A percentile compares a stretch with the other conserved stretches of the same genome.
Evolutionary conservation across 2,888 invertebrate genomes (phyloP).

Genomic region (Sesia apiformis): DNA sequence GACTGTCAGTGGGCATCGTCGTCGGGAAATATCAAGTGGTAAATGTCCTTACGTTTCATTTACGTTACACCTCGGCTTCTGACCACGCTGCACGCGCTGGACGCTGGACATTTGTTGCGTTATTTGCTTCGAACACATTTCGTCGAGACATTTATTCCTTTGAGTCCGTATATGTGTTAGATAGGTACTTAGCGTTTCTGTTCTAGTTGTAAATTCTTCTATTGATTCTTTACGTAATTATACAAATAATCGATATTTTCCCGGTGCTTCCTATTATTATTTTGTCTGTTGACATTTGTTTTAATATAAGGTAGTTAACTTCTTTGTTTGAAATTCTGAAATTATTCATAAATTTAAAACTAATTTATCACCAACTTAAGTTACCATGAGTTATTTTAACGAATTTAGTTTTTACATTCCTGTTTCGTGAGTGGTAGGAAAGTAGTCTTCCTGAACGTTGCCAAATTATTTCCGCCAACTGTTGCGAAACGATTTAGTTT

Average conservation of each 20-base stretch:
- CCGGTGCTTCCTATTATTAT: conserved; percentile 70
- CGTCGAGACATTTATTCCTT: no score
- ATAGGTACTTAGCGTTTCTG: conserved; percentile 25
- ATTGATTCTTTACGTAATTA: conserved; percentile 25
- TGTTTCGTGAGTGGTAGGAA: conserved; percentile 72
- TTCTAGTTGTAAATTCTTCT: conserved; percentile 40
- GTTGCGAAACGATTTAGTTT: conserved; percentile 63
- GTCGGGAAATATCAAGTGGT: no score
- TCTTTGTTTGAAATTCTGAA: conserved; percentile 48
- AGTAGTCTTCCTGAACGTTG: conserved; percentile 74
- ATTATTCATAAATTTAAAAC: conserved; percentile 31
- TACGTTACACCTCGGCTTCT: no score
- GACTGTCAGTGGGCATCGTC: no score
- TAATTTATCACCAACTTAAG: conserved; percentile 55
- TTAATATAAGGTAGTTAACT: conserved; percentile 57
- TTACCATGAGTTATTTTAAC: conserved; percentile 69
- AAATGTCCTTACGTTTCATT: no score
- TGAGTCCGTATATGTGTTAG: background rate
- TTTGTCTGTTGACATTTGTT: conserved; percentile 67
- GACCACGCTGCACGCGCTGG: no score
- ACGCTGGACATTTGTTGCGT: no score
- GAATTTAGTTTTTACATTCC: conserved; percentile 71
- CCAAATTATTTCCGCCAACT: conserved; percentile 71
- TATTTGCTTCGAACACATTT: no score
- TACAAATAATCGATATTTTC: conserved; percentile 42